Conservation (phyloP, 2,888 invertebrate genomes). For the Drosophila neutralis region DNA sequence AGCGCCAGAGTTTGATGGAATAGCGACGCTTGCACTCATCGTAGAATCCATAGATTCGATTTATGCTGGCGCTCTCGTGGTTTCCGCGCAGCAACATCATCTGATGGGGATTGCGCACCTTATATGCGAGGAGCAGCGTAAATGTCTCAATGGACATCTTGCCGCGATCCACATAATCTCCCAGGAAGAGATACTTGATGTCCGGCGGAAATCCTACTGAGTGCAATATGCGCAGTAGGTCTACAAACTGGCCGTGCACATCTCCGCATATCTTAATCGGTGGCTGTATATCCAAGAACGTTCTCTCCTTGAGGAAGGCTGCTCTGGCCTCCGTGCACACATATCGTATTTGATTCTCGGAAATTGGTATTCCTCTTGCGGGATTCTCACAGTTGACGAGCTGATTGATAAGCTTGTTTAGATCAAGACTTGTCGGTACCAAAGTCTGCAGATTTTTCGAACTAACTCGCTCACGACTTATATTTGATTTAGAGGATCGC, state of each 20-base stretch:
- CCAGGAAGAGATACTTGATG: slow-evolving; percentile 98
- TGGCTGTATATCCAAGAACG: slow-evolving; percentile 97
- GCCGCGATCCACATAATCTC: slow-evolving; percentile 99
- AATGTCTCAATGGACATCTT: slow-evolving; percentile 99
- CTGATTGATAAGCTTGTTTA: slow-evolving; percentile 32
- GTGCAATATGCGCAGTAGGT: slow-evolving; percentile 97
- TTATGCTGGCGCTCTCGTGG: slow-evolving; percentile 98
- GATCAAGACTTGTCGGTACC: slow-evolving; percentile 6
- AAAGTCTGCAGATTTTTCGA: not conserved
- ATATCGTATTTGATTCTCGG: slow-evolving; percentile 98
- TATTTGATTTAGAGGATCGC: not conserved
- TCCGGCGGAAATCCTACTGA: slow-evolving; percentile 99
- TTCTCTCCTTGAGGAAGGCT: slow-evolving; percentile 98
- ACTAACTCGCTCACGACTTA: not conserved
- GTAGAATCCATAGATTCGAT: slow-evolving; percentile 98
- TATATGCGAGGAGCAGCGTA: slow-evolving; percentile 97
- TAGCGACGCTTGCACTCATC: slow-evolving; percentile 97
- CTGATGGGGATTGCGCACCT: slow-evolving; percentile 99
- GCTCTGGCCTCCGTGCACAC: slow-evolving; percentile 98
- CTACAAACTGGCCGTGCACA: slow-evolving; percentile 99
- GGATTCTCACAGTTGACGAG: slow-evolving; percentile 32
- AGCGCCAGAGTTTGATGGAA: slow-evolving; percentile 99
- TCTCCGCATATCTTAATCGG: slow-evolving; percentile 99
- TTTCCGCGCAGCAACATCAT: slow-evolving; percentile 98
- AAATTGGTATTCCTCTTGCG: slow-evolving; percentile 91